Evolutionary conservation across 1,140 invertebrate species (phyloP), one percentile per base, ranked within the genome.

Genomic region (Rhyzopertha dominica): DNA sequence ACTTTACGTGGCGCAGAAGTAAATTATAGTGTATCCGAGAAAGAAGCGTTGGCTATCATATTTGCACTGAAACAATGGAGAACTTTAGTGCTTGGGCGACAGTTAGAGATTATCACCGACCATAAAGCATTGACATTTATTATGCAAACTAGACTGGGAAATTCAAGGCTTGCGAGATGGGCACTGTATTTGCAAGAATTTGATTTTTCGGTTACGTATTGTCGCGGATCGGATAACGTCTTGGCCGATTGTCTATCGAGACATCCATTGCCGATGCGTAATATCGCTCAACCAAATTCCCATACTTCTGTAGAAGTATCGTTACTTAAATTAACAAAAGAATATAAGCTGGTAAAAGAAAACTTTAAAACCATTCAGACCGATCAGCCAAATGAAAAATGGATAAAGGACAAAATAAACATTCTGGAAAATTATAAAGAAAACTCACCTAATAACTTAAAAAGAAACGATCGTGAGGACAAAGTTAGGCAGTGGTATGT

Each of bases 171-270:
- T 14, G 18, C 39, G 1, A 10, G 25, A 14, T 41, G 39, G 39
- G 12, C 31, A 17, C n/a, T 41, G 16, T 34, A 35, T 13, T 13
- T 32, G 5, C 39, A 41, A 17, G 39, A 41, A 12, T 41, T 14
- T 29, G 25, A 35, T n/a, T 31, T 41, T 4, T 9, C 28, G 7
- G 18, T 41, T 24, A 13, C 9, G 16, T 29, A 41, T 41, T 31
- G 26, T 31, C 28, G 24, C 14, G 39, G 39, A 12, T 36, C 39
- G 9, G 39, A 41, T 16, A 41, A 41, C 18, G 25, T 41, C 10
- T 13, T 41, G 8, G 25, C 25, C 5, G 39, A 41, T 32, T 13
- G 8, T 16, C 12, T 34, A 10, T 41, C 39, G 0, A 24, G 8
- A 10, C 31, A 36, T 8, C 39, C 39, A 3, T 16, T 41, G 14